Percentiles rank a stretch among this genome's conserved stretches.
Conservation (phyloP, 30 jellyfish, hydroid and myxozoan genomes). For the Phacellophora camtschatica region DNA sequence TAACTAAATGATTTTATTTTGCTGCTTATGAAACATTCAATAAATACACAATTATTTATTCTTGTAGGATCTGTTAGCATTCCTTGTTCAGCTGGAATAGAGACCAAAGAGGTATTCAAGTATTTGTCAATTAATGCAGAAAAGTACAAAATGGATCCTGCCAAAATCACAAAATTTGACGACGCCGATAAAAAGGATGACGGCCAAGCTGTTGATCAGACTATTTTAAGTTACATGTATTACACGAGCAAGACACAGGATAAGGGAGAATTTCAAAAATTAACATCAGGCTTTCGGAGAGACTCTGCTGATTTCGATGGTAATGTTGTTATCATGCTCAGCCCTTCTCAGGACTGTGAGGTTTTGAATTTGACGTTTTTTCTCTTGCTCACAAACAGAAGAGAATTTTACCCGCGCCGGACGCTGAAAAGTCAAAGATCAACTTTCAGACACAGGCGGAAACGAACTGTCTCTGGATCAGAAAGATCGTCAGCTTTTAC, state of each 20-base stretch:
- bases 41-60: no score
- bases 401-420: constrained; percentile 86
- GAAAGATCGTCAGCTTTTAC: constrained; percentile 37
- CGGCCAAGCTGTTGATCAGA: constrained; percentile 23
- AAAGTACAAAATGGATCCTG: constrained; percentile 54
- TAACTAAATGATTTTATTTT: no score
- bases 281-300: constrained; percentile 60
- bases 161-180: constrained; percentile 44
- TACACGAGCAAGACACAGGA: constrained; percentile 58
- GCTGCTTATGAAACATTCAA: no score
- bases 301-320: constrained; percentile 94
- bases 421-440: constrained; percentile 37
- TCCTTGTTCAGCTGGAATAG: constrained; percentile 80
- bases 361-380: constrained; percentile 77
- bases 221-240: constrained; percentile 72
- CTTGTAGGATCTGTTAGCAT: constrained; percentile 79
- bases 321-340: constrained; percentile 70
- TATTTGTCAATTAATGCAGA: constrained; percentile 80
- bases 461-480: constrained; percentile 78
- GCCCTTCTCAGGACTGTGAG: constrained; percentile 60
- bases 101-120: constrained; percentile 63
- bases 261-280: constrained; percentile 71
- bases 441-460: constrained; percentile 63
- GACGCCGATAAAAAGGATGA: constrained; percentile 14
- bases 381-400: constrained; percentile 70